phyloP scores from a whole-genome alignment of 2,113 vertebrate genomes.

The Corythornis cristatus region DNA sequence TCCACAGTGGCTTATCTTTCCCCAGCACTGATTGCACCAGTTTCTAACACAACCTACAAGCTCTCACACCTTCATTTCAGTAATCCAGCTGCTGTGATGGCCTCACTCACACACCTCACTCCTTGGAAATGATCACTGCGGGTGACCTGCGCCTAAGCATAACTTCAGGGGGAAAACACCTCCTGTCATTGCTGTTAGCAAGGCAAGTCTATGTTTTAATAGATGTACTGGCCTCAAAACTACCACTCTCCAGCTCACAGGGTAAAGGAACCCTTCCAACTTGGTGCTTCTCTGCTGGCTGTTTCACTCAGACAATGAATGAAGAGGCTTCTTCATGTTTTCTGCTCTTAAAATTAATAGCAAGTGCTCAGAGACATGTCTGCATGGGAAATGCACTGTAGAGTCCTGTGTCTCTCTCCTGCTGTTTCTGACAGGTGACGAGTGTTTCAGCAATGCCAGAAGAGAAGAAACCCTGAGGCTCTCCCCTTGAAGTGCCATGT shows the following conservation, averaged over 20 bases:
- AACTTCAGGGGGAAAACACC: not conserved
- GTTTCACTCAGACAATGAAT: not conserved
- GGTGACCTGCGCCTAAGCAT: not conserved
- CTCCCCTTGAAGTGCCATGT: not conserved
- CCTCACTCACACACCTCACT: not conserved
- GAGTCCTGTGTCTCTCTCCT: not conserved
- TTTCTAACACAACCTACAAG: not conserved
- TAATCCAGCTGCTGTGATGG: not conserved
- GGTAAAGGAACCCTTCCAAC: not conserved
- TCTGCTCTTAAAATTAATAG: not conserved
- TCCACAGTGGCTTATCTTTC: not conserved
- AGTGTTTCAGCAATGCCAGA: not conserved
- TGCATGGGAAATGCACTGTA: not conserved
- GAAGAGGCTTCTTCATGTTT: not conserved
- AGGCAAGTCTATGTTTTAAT: not conserved
- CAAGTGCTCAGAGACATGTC: not conserved
- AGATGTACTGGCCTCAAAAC: not conserved
- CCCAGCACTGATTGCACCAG: accelerated
- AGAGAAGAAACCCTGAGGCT: not conserved
- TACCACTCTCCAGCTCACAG: not conserved
- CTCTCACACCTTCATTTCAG: not conserved
- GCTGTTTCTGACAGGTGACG: not conserved
- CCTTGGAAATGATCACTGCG: not conserved
- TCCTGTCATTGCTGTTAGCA: not conserved
- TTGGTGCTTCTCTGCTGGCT: not conserved